Evolutionary conservation across 2,888 invertebrate genomes (phyloP), one percentile per base, ranked within the genome.

Genomic region (Hydraecia micacea): DNA sequence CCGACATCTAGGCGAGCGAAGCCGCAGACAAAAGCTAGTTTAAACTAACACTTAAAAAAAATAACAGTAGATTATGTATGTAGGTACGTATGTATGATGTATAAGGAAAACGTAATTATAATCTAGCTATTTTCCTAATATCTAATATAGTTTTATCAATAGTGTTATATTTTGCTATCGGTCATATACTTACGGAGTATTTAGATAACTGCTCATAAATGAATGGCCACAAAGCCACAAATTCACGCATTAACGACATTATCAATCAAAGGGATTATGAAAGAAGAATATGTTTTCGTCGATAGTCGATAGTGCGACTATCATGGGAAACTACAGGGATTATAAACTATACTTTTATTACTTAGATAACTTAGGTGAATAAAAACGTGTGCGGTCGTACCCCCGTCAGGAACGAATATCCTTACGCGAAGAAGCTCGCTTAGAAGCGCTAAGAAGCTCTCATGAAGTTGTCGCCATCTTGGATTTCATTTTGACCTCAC

Each of bases 221-320:
- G 4, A 52, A 32, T 28, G 36, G 28, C 25, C 9, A 52, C 32
- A 72, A 79, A 79, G 28, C 21, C 13, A 67, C 42, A 79, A 79
- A 79, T 79, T 72, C 15, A 32, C 28, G 63, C 25, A 46, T 73
- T 52, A 62, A 55, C 28, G 49, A 39, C 69, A 60, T 52, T 72
- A 80, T 71, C 65, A 77, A 75, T 77, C 63, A 67, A 75, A 46
- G 39, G 86, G 79, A 82, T 79, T 79, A 85, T 0, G 0, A 25
- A 76, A 73, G 63, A 84, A 79, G 63, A 84, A 79, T 82, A 67
- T 72, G 67, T 77, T 80, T 72, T 58, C 5, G 0, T 65, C 25
- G 73, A 81, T 75, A 73, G 5, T 15, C 0, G n/a, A 42, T 73
- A 70, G 13, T 42, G 36, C 9, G 28, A 15, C 11, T 70, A 65